phyloP scores from a whole-genome alignment of 2,797 vertebrate species.

The Otolemur crassicaudatus region DNA sequence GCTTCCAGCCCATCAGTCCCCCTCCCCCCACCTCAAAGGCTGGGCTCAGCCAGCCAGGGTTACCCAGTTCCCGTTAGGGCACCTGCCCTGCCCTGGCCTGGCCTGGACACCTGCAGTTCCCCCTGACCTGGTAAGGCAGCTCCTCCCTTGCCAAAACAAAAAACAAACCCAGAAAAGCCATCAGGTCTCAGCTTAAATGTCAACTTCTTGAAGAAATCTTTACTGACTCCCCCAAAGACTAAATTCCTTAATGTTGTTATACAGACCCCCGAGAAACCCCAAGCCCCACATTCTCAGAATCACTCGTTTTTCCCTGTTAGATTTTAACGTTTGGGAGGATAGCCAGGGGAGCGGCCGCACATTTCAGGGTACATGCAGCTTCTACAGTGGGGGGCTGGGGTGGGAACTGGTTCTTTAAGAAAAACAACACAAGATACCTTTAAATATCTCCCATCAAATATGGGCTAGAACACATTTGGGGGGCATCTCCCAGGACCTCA shows the following conservation, averaged over 20 bases:
- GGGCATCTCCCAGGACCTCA: neutral
- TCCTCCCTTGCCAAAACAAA: neutral
- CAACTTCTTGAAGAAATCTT: neutral
- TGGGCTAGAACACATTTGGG: neutral
- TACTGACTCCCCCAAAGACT: neutral
- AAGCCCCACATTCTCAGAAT: rapidly evolving
- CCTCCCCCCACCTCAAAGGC: neutral
- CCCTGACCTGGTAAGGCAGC: neutral
- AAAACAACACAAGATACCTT: neutral
- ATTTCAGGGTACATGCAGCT: neutral
- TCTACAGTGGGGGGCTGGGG: neutral
- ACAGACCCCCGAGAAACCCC: rapidly evolving
- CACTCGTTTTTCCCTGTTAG: neutral
- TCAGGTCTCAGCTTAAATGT: neutral
- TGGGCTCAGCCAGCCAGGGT: neutral
- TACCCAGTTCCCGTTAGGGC: neutral
- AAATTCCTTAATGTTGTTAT: neutral
- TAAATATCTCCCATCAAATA: neutral
- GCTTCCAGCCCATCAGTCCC: neutral
- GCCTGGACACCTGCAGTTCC: neutral
- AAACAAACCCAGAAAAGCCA: neutral
- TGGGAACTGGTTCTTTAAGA: neutral
- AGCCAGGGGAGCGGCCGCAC: no score
- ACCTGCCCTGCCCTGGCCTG: neutral
- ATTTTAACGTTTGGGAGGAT: neutral